These are phyloP conservation scores for Metellina segmentata DNA, from an alignment of 2,888 invertebrate genomes.

Conservation along the genomic window DNA sequence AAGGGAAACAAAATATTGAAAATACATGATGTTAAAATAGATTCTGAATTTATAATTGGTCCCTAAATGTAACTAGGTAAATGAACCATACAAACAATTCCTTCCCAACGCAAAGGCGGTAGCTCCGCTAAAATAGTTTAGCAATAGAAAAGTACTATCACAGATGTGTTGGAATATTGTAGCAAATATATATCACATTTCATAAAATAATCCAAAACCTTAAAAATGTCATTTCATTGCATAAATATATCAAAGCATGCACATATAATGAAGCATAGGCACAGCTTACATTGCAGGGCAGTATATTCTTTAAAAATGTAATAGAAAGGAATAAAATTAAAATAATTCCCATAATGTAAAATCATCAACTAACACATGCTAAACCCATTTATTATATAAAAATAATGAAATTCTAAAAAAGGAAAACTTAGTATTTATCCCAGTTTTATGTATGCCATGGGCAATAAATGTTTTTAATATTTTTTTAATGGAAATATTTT, in stretches of 20 bases:
- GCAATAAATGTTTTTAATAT: too few species aligned
- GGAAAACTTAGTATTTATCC: too few species aligned
- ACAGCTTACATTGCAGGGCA: not conserved
- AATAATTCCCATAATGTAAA: not conserved
- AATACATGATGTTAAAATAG: too few species aligned
- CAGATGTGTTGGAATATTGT: not conserved
- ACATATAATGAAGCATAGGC: not conserved
- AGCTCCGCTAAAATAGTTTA: not conserved
- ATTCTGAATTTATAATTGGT: too few species aligned
- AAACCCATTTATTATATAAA: not conserved
- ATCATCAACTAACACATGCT: not conserved
- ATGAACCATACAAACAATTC: too few species aligned
- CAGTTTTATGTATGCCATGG: too few species aligned
- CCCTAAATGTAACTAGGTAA: too few species aligned
- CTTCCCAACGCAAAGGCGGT: too few species aligned
- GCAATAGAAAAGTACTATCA: not conserved
- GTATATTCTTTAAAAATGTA: not conserved
- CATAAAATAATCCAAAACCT: not conserved
- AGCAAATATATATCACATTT: not conserved
- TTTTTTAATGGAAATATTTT: too few species aligned
- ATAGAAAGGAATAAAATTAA: not conserved
- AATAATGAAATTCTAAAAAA: not conserved
- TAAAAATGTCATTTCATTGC: not conserved
- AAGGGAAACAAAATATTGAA: too few species aligned
- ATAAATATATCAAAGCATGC: not conserved